A percentile compares a stretch with the other conserved stretches of the same genome.
These are phyloP conservation scores for Aurelia sp. DNA, from an alignment of 30 jellyfish, hydroid and myxozoan species.

Conservation along the genomic window DNA sequence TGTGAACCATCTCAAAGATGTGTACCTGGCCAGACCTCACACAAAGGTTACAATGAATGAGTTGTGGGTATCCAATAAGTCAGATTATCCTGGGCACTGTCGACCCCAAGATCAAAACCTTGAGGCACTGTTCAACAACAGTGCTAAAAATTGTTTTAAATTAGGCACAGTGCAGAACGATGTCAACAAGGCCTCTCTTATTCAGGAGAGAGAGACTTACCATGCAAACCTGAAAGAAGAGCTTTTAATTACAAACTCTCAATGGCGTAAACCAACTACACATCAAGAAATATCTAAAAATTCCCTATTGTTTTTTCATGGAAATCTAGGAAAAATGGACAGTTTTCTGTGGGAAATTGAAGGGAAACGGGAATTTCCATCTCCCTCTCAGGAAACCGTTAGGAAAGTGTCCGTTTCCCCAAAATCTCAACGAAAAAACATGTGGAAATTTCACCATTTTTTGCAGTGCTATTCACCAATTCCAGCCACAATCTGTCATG, in stretches of 20 bases:
- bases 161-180: conserved; percentile 56
- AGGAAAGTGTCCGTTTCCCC: too few relatives aligned
- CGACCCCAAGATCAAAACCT: conserved; percentile 27
- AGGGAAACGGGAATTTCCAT: too few relatives aligned
- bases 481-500: conserved; percentile 12
- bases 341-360: too few relatives aligned
- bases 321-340: too few relatives aligned
- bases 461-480: too few relatives aligned
- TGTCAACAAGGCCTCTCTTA: conserved; percentile 46
- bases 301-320: too few relatives aligned
- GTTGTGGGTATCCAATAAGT: conserved; percentile 49
- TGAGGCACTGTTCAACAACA: conserved; percentile 28
- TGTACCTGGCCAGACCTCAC: conserved; percentile 33
- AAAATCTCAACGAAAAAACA: too few relatives aligned
- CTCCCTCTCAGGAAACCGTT: too few relatives aligned
- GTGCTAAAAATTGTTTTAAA: conserved; percentile 57
- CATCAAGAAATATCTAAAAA: too few relatives aligned
- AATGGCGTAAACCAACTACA: neutral
- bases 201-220: conserved; percentile 37
- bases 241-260: neutral
- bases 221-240: conserved; percentile 40
- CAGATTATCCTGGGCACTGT: conserved; percentile 53
- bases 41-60: conserved; percentile 9
- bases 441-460: too few relatives aligned
- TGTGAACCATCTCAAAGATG: conserved; percentile 25